Evolutionary conservation across 2,888 invertebrate genomes (phyloP).

Genomic region (Boloria euphrosyne): DNA sequence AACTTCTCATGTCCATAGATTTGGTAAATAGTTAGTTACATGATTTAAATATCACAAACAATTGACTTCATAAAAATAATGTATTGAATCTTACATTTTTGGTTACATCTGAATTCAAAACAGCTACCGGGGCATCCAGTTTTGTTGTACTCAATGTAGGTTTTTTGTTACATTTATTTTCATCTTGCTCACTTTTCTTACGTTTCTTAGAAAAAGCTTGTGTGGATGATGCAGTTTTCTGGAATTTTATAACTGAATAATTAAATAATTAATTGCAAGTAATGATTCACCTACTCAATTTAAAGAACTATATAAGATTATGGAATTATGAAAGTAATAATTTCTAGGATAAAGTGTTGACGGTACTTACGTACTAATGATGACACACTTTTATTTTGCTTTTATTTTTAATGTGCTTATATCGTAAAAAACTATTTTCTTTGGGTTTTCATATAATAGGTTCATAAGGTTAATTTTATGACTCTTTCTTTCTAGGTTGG

Average conservation of each 20-base stretch:
- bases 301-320: not conserved
- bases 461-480: too few species aligned
- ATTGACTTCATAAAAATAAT: not conserved
- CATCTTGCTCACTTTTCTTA: slow-evolving; percentile 71
- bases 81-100: slow-evolving; percentile 55
- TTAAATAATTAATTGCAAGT: not conserved
- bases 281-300: not conserved
- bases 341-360: too few species aligned
- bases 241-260: slow-evolving; percentile 27
- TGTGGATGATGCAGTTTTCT: slow-evolving; percentile 56
- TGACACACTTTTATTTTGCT: too few species aligned
- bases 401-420: too few species aligned
- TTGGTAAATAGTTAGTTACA: too few species aligned
- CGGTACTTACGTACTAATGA: too few species aligned
- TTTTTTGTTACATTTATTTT: slow-evolving; percentile 60
- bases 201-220: slow-evolving; percentile 62
- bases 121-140: slow-evolving; percentile 40
- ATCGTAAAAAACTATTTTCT: too few species aligned
- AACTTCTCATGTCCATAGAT: too few species aligned
- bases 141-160: slow-evolving; percentile 20
- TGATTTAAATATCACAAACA: too few species aligned
- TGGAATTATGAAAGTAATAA: too few species aligned
- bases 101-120: slow-evolving; percentile 51
- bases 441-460: too few species aligned
- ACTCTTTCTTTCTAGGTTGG: too few species aligned